Evolutionary conservation across 92 coral and sea anemone genomes (phyloP), one percentile per base, ranked within the genome.

Genomic region (Isaurus tuberculatus): DNA sequence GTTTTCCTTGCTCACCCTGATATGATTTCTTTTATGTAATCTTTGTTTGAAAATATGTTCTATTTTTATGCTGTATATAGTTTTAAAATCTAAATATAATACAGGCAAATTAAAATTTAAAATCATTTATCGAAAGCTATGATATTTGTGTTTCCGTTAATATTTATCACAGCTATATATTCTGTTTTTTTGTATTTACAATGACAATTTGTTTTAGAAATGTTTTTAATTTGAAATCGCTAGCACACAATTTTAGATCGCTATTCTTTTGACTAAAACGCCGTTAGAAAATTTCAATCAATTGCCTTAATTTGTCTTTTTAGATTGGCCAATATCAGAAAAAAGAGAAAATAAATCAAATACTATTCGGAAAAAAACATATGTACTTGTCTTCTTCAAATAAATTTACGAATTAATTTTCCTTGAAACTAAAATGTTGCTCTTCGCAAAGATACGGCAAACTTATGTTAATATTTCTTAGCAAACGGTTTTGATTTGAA

Each of bases 141-240:
- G 7, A 8, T 9, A 19, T 63, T 63, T 63, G 8, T 63, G 33
- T 63, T 63, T 8, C 17, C 34, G 13, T 26, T 26, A 25, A 28
- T 27, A 63, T 26, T 63, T 63, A 34, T 9, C 69, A 63, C 5
- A 5, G 10, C 34, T 63, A 29, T 9, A 29, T 9, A 63, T 26
- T 9, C 69, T 8, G 6, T 13, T 4, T 17, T 26, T 14, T 27
- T 60, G 42, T 77, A 53, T 77, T 77, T 34, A 58, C 82, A 58
- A 22, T 33, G 22, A 65, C 16, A 33, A 77, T 32, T 33, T 77
- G 25, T 8, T 77, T 33, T 32, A 29, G 33, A 14, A 9, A 2
- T 20, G 64, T 3, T 48, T 74, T 74, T 48, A 74, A 74, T 51
- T 74, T 51, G 0, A 55, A 61, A 77, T 34, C 51, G 49, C 27